Conservation (phyloP, 2,888 invertebrate genomes). For the Pimpla rufipes region DNA sequence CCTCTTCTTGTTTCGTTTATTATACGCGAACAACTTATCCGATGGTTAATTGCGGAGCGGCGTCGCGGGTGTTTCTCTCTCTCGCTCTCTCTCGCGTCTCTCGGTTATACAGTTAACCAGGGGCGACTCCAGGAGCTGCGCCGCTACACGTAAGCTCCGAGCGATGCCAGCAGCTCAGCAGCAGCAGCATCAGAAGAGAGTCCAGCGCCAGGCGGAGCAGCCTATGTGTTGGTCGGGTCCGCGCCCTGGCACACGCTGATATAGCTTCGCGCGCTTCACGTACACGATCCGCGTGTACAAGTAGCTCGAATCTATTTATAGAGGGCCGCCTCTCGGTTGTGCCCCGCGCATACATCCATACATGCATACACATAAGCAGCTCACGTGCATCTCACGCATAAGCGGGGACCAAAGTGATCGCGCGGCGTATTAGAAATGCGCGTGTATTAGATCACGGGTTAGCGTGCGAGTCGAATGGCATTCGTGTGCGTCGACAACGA, state of each 20-base stretch:
- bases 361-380: conserved; percentile 33
- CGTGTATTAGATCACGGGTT: conserved; percentile 41
- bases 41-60: conserved; percentile 81
- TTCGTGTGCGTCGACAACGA: conserved; percentile 12
- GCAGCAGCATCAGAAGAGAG: conserved; percentile 13
- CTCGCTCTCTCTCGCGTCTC: no score
- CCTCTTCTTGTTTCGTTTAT: conserved; percentile 78
- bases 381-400: conserved; percentile 20
- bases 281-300: conserved; percentile 75
- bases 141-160: conserved; percentile 9
- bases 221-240: conserved; percentile 43
- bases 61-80: no score
- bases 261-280: conserved; percentile 57
- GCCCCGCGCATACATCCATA: conserved; percentile 59
- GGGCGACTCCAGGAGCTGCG: conserved; percentile 29
- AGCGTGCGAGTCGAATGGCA: neutral
- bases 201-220: neutral
- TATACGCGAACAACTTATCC: conserved; percentile 77
- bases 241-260: conserved; percentile 65
- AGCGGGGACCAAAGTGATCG: conserved; percentile 11
- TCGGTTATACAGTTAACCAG: conserved; percentile 80
- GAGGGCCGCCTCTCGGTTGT: conserved; percentile 65
- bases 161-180: conserved; percentile 17
- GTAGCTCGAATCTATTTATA: conserved; percentile 84
- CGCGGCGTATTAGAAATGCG: neutral